Conservation (phyloP, 2,797 vertebrate genomes). For the Chiroxiphia lanceolata region DNA sequence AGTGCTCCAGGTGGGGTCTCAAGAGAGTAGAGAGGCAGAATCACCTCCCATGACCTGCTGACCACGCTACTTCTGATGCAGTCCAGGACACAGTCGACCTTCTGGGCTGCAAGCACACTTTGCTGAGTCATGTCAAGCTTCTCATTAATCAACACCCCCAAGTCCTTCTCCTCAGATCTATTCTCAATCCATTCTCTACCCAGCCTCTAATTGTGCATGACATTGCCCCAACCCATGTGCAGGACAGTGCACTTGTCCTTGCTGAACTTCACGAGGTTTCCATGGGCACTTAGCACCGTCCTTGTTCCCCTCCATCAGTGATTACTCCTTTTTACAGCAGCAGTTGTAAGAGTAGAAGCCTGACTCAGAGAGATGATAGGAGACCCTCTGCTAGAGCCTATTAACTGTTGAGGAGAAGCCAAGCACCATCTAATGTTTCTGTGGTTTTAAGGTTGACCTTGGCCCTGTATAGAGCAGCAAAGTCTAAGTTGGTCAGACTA, state of each 20-base stretch:
- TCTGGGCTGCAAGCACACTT: neutral
- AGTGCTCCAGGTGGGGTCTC: neutral
- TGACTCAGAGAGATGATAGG: neutral
- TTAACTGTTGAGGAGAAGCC: neutral
- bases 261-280: neutral
- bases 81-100: neutral
- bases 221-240: neutral
- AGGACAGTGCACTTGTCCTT: neutral
- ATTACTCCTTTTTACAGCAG: neutral
- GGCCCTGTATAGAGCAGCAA: neutral
- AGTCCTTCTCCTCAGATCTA: neutral
- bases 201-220: neutral
- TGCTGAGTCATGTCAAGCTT: neutral
- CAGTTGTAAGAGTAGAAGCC: neutral
- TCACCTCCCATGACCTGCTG: neutral
- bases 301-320: neutral
- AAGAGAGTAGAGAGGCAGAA: neutral
- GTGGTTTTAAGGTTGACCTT: conserved; percentile 13
- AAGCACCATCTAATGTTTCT: neutral
- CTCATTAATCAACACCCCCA: neutral
- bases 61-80: rapidly evolving
- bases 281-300: neutral
- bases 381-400: neutral
- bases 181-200: neutral
- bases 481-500: neutral